These are phyloP conservation scores for Typhlichthys eigenmanni DNA, from an alignment of 2,797 vertebrate species.

Conservation along the genomic window DNA sequence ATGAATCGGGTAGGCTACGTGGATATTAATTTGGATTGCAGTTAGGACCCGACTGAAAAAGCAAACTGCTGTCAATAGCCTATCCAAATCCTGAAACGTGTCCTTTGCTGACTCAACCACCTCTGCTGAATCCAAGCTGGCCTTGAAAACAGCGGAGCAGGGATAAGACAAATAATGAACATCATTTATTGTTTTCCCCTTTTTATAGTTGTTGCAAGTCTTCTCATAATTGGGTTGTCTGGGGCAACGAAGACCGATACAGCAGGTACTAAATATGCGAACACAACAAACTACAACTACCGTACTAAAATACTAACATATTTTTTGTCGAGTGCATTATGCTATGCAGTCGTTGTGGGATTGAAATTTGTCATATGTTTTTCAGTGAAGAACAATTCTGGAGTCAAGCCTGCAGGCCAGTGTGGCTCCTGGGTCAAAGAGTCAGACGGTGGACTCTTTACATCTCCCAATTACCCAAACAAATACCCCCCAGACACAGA, in stretches of 20 bases:
- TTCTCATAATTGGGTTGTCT: conserved; percentile 95
- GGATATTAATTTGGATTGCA: no score
- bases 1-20: no score
- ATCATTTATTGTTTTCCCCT: neutral
- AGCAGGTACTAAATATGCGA: conserved; percentile 79
- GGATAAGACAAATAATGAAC: neutral
- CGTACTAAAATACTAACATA: neutral
- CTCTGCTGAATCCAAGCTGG: conserved; percentile 11
- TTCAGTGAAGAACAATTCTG: conserved; percentile 90
- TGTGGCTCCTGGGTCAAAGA: conserved; percentile 98
- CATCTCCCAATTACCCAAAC: conserved; percentile 97
- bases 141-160: neutral
- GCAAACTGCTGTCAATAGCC: neutral
- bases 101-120: conserved; percentile 41
- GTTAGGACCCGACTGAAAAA: no score
- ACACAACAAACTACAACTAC: neutral
- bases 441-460: conserved; percentile 94
- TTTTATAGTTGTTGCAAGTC: conserved; percentile 96
- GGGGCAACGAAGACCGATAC: conserved; percentile 93
- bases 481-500: conserved; percentile 97
- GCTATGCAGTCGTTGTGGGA: neutral
- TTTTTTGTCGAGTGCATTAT: neutral
- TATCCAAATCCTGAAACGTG: conserved; percentile 15
- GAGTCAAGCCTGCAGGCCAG: conserved; percentile 93
- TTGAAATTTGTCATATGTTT: conserved; percentile 25